Percentiles rank a stretch among this genome's conserved stretches.
These are phyloP conservation scores for Calliphora vicina DNA, from an alignment of 1,140 invertebrate genomes.

Conservation along the genomic window DNA sequence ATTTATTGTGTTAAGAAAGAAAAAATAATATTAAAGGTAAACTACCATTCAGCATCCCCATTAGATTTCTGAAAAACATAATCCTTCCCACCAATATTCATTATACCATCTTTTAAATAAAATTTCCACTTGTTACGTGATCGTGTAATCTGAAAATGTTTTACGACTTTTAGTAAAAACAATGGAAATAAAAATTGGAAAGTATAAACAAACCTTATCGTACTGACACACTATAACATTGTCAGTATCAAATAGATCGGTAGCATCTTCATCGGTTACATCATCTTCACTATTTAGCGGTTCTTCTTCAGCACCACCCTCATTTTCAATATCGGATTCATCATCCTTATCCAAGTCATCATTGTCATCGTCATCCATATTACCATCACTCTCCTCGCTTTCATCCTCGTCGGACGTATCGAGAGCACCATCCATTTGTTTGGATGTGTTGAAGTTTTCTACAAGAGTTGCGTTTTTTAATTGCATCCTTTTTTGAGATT, in stretches of 20 bases:
- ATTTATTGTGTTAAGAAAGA: not conserved
- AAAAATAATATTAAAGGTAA: not conserved
- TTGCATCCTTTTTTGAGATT: not conserved
- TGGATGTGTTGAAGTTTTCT: slow-evolving; percentile 56
- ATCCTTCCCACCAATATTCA: slow-evolving; percentile 98
- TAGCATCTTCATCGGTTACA: slow-evolving; percentile 95
- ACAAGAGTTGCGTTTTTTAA: not conserved
- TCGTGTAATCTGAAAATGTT: slow-evolving; percentile 82
- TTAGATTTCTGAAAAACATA: slow-evolving; percentile 99
- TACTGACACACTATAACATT: slow-evolving; percentile 99
- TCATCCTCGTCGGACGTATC: slow-evolving; percentile 82
- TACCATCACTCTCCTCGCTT: slow-evolving; percentile 73
- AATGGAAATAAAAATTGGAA: not conserved
- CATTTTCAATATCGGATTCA: slow-evolving; percentile 76
- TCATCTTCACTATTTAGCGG: slow-evolving; percentile 96
- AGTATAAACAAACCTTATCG: slow-evolving; percentile 80
- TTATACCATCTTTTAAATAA: slow-evolving; percentile 98
- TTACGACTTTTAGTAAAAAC: not conserved
- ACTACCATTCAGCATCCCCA: slow-evolving; percentile 98
- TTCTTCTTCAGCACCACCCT: slow-evolving; percentile 85
- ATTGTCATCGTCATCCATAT: slow-evolving; percentile 74
- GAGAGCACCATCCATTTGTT: slow-evolving; percentile 73
- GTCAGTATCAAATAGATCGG: slow-evolving; percentile 95
- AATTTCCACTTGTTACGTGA: slow-evolving; percentile 99
- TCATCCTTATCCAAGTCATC: slow-evolving; percentile 81